phyloP scores from a whole-genome alignment of 2,113 vertebrate species.

The Lichenostomus cassidix region DNA sequence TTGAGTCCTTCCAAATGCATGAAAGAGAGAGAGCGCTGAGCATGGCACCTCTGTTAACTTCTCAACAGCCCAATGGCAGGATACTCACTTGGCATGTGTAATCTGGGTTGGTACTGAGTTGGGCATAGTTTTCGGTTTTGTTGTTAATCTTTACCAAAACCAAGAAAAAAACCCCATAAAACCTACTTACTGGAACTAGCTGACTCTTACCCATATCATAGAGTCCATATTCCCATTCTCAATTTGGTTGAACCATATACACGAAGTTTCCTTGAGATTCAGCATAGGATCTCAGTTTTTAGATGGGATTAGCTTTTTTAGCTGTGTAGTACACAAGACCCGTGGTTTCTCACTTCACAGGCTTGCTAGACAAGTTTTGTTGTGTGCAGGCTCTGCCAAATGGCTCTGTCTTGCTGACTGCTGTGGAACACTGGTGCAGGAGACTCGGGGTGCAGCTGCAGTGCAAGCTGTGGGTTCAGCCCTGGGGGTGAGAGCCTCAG shows the following conservation, averaged over 20 bases:
- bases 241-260: neutral
- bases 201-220: neutral
- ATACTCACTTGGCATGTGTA: neutral
- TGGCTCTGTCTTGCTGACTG: neutral
- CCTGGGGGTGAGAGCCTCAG: accelerated
- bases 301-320: neutral
- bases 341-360: neutral
- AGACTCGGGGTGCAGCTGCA: neutral
- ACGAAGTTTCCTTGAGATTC: neutral
- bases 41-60: neutral
- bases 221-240: neutral
- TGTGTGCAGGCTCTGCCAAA: accelerated
- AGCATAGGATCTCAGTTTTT: neutral
- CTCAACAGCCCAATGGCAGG: neutral
- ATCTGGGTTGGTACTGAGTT: neutral
- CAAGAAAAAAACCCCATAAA: accelerated
- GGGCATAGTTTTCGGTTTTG: neutral
- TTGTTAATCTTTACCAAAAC: neutral
- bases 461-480: accelerated
- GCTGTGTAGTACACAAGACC: neutral
- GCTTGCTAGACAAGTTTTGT: neutral
- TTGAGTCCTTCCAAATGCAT: neutral
- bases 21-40: neutral
- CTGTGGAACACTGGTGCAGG: neutral
- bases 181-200: neutral